phyloP scores from a whole-genome alignment of 2,113 vertebrate genomes.

The Drymodes brunneopygia region DNA sequence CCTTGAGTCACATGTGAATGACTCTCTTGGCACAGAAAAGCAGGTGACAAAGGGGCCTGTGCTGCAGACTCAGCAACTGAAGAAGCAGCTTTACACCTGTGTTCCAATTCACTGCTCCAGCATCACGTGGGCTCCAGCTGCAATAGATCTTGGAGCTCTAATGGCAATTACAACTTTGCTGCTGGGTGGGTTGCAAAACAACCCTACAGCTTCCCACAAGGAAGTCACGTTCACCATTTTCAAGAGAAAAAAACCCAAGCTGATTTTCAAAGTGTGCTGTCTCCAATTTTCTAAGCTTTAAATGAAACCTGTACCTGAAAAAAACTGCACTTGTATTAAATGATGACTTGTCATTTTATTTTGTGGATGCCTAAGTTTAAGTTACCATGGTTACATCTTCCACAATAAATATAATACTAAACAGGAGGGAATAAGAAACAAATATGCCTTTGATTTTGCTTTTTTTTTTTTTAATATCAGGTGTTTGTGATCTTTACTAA shows the following conservation, averaged over 20 bases:
- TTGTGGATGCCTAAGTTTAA: neutral
- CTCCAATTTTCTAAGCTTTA: neutral
- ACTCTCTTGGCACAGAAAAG: neutral
- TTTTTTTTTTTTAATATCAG: neutral
- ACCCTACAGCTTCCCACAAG: neutral
- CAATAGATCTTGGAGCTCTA: neutral
- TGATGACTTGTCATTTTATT: neutral
- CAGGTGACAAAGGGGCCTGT: fast-evolving
- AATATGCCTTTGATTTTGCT: neutral
- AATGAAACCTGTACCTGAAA: neutral
- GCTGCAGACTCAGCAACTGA: too few species aligned
- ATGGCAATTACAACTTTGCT: neutral
- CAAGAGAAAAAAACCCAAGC: neutral
- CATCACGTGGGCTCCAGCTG: neutral
- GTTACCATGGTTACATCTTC: neutral
- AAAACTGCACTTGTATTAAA: neutral
- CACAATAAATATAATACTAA: neutral
- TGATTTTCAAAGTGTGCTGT: neutral
- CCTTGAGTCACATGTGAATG: fast-evolving
- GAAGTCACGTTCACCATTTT: neutral
- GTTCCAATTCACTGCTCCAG: neutral
- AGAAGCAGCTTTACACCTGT: neutral
- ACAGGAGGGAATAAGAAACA: neutral
- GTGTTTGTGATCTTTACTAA: neutral
- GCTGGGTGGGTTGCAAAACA: neutral